Percentiles rank a stretch among this genome's conserved stretches.
These are phyloP conservation scores for Andrena flavipes DNA, from an alignment of 2,888 invertebrate genomes.

Conservation along the genomic window DNA sequence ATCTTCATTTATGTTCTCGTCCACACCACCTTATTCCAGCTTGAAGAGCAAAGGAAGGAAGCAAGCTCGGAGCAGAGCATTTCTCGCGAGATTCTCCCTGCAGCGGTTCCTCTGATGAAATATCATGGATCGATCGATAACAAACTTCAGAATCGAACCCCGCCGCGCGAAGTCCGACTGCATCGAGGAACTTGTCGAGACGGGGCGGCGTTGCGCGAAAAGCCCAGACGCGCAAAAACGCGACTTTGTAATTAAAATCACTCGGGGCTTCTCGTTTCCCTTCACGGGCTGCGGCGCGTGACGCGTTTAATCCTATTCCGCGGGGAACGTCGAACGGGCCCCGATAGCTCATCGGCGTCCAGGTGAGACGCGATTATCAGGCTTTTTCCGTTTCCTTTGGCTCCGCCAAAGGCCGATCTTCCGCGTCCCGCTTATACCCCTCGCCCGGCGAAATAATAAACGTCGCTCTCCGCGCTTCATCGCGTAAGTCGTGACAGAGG, in stretches of 20 bases:
- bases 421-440: not conserved
- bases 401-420: not conserved
- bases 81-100: not conserved
- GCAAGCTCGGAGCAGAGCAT: too few species aligned
- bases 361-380: slow-evolving; percentile 50
- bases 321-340: slow-evolving; percentile 43
- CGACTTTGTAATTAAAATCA: slow-evolving; percentile 49
- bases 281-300: slow-evolving; percentile 54
- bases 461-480: slow-evolving; percentile 50
- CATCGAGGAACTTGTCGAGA: slow-evolving; percentile 4
- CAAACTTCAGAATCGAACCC: not conserved
- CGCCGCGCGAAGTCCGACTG: not conserved
- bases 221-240: slow-evolving; percentile 21
- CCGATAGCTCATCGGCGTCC: slow-evolving; percentile 48
- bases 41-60: too few species aligned
- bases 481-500: slow-evolving; percentile 66
- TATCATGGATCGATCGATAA: not conserved
- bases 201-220: slow-evolving; percentile 30
- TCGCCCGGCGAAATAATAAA: slow-evolving; percentile 29
- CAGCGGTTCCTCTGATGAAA: not conserved
- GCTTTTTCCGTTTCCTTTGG: slow-evolving; percentile 32
- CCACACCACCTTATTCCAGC: not conserved
- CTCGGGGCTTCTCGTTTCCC: slow-evolving; percentile 41
- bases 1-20: not conserved
- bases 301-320: slow-evolving; percentile 57